Conservation (phyloP, 2,888 invertebrate species). For the Caenorhabditis wallacei region DNA sequence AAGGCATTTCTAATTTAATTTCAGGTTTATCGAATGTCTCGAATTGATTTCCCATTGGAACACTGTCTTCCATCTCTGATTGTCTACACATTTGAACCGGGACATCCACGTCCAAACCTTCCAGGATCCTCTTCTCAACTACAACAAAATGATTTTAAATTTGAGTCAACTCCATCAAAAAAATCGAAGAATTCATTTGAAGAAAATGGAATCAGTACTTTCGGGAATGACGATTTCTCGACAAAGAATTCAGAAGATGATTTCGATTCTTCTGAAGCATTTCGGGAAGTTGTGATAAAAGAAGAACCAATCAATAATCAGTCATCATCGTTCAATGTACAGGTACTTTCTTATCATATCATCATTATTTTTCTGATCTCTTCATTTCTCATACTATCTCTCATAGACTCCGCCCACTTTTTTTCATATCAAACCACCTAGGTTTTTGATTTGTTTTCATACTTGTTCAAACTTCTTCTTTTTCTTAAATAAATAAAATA, state of each 20-base stretch:
- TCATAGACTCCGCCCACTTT: conserved; percentile 1
- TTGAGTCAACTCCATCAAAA: background rate
- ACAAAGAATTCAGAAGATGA: background rate
- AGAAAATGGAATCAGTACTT: too few relatives aligned
- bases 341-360: conserved; percentile 41
- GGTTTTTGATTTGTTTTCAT: conserved; percentile 38
- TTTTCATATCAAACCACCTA: conserved; percentile 10
- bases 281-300: background rate
- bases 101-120: background rate
- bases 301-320: conserved; percentile 31
- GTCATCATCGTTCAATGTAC: conserved; percentile 8
- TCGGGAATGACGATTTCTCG: background rate
- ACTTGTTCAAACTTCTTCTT: conserved; percentile 1
- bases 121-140: background rate
- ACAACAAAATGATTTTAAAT: background rate
- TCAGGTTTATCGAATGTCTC: conserved; percentile 4
- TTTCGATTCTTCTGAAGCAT: background rate
- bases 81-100: conserved; percentile 10
- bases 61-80: conserved; percentile 25
- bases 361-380: conserved; percentile 2
- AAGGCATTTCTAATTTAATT: background rate
- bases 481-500: conserved; percentile 20
- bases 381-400: conserved; percentile 18
- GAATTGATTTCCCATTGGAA: background rate
- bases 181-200: background rate